Evolutionary conservation across 2,113 vertebrate species (phyloP), one percentile per base, ranked within the genome.

Genomic region (Takifugu bimaculatus): DNA sequence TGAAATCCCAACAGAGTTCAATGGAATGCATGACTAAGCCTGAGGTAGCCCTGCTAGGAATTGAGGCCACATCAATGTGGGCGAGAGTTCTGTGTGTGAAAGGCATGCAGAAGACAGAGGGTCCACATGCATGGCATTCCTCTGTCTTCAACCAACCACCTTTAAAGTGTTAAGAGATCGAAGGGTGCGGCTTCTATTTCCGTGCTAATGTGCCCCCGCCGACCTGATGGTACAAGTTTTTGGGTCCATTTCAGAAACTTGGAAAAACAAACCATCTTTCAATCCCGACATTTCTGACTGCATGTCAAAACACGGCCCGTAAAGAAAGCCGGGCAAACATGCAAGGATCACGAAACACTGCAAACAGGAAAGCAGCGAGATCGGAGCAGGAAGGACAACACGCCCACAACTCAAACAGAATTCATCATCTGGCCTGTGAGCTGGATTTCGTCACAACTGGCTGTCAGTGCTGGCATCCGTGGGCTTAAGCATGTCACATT

Each of bases 361-460:
- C 35, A 39, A 39, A 58, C 47, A 50, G 29, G n/a, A 26, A 67
- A 64, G 50, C 53, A 58, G 26, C 26, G 3, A 62, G 39, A 69
- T 71, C 39, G 59, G 58, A 51, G 53, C 55, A 44, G 55, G 2
- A 13, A 52, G 26, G 50, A 57, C 51, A 54, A 63, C 70, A 61
- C 68, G 57, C 56, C 56, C 55, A 50, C 65, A 63, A 45, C 12
- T 63, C 58, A 54, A 65, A 64, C 44, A n/a, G 64, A 68, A 70
- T 74, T 70, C 50, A 39, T 10, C 35, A 28, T 72, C 63, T 48
- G 52, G 72, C 66, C 68, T 60, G 59, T 75, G 58, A 76, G 80
- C 70, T 71, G 53, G 65, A 76, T 78, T 74, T 70, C 50, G 44
- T 77, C 73, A 76, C 77, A 80, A 74, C 69, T 70, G 69, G 68